A percentile compares a stretch with the other conserved stretches of the same genome.
phyloP scores from a whole-genome alignment of 2,888 invertebrate genomes.

The Drosophila helvetica region DNA sequence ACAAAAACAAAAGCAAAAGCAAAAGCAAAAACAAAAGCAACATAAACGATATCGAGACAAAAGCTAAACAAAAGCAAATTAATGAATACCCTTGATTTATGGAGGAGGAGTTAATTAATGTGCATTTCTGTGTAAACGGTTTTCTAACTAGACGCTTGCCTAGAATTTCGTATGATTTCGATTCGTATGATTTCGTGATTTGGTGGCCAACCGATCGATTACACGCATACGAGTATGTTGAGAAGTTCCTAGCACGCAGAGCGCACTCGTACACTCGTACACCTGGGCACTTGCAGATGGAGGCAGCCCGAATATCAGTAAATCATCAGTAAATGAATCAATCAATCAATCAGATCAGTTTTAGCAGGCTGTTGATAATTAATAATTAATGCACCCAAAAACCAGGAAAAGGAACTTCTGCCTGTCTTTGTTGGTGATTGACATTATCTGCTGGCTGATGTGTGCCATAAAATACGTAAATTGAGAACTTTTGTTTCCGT shows the following conservation, averaged over 20 bases:
- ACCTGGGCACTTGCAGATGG: conserved; percentile 35
- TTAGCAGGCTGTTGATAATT: no score
- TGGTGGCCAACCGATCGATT: conserved; percentile 12
- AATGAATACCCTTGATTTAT: conserved; percentile 20
- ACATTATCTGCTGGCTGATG: background rate
- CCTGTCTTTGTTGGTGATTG: conserved; percentile 6
- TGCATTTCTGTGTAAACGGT: conserved; percentile 37
- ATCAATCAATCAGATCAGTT: conserved; percentile 20
- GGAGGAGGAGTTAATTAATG: conserved; percentile 24
- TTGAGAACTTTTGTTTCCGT: conserved; percentile 17
- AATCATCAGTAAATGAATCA: conserved; percentile 24
- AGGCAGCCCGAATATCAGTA: conserved; percentile 20
- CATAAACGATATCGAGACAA: conserved; percentile 39
- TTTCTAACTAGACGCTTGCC: conserved; percentile 16
- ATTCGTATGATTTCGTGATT: conserved; percentile 18
- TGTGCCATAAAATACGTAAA: conserved; percentile 29
- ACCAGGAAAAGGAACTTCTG: conserved; percentile 12
- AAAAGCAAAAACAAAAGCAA: conserved; percentile 27
- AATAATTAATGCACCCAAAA: no score
- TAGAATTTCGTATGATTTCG: conserved; percentile 15
- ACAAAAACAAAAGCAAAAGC: conserved; percentile 32
- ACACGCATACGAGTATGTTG: conserved; percentile 1
- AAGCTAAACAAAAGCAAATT: conserved; percentile 35
- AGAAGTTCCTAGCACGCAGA: conserved; percentile 67
- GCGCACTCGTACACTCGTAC: no score